Evolutionary conservation across 2,113 vertebrate genomes (phyloP).

Genomic region (Megaceryle maxima): DNA sequence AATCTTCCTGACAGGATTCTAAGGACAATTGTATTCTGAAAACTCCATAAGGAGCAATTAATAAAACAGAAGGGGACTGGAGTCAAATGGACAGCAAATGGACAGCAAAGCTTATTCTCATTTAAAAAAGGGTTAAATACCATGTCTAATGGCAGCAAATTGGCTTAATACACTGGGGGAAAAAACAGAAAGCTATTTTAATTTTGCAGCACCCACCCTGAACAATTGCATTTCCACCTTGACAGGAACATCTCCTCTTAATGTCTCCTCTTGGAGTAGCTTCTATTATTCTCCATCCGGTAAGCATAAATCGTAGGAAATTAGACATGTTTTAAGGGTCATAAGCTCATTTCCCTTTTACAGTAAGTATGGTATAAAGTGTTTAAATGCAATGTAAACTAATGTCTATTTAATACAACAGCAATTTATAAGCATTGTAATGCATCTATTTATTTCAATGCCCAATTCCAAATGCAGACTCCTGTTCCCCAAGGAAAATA

Average conservation of each 20-base stretch:
- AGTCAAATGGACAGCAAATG: background rate
- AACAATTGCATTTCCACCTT: conserved; percentile 36
- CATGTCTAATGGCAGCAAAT: background rate
- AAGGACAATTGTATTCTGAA: background rate
- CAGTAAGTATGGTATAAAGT: background rate
- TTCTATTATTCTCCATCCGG: conserved; percentile 32
- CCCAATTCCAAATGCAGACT: background rate
- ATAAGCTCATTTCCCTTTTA: conserved; percentile 30
- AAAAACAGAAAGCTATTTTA: conserved; percentile 26
- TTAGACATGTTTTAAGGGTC: background rate
- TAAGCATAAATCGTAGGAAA: conserved; percentile 49
- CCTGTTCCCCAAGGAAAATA: background rate
- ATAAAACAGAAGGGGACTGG: background rate
- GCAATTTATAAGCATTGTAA: background rate
- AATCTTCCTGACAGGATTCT: background rate
- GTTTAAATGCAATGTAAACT: background rate
- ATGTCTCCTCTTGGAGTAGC: conserved; percentile 33
- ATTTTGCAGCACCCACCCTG: background rate
- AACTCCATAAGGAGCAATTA: background rate
- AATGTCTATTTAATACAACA: background rate
- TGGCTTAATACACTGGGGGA: background rate
- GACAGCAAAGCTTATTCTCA: background rate
- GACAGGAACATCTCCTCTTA: conserved; percentile 45
- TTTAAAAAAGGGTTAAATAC: conserved; percentile 19
- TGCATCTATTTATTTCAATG: background rate